Conservation (phyloP, 2,888 invertebrate species). For the Trichogramma dendrolimi region DNA sequence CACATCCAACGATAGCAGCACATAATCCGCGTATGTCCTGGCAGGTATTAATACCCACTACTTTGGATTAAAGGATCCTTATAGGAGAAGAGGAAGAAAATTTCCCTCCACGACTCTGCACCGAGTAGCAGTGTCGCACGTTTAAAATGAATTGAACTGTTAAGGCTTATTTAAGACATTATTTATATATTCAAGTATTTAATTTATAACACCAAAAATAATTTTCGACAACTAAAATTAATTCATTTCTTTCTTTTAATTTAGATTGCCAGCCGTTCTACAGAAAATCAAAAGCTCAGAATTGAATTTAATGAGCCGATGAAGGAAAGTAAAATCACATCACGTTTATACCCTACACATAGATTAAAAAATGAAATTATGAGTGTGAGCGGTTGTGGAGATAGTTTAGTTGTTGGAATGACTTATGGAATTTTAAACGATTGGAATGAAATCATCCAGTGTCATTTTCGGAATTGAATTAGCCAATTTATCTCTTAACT, state of each 20-base stretch:
- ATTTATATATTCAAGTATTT: background rate
- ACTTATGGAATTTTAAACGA: constrained; percentile 43
- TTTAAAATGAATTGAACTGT: background rate
- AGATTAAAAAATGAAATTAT: constrained; percentile 25
- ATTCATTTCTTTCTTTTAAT: constrained; percentile 2
- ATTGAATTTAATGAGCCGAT: constrained; percentile 33
- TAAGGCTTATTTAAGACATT: background rate
- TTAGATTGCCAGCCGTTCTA: constrained; percentile 36
- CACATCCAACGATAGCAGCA: no score
- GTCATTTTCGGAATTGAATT: constrained; percentile 42
- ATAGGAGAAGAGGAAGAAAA: no score
- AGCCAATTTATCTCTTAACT: constrained; percentile 42
- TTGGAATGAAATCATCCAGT: constrained; percentile 41
- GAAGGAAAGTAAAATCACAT: constrained; percentile 30
- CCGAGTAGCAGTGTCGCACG: no score
- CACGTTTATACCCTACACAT: constrained; percentile 41
- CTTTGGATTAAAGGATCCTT: no score
- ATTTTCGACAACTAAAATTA: constrained; percentile 5
- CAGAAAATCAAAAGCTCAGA: constrained; percentile 34
- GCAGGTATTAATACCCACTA: no score
- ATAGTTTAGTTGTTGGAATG: constrained; percentile 47
- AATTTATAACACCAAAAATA: background rate
- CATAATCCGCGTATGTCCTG: no score
- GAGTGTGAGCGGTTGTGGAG: constrained; percentile 48
- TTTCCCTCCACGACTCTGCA: no score